These are phyloP conservation scores for Byasa hedistus DNA, from an alignment of 2,888 invertebrate genomes.

Conservation along the genomic window DNA sequence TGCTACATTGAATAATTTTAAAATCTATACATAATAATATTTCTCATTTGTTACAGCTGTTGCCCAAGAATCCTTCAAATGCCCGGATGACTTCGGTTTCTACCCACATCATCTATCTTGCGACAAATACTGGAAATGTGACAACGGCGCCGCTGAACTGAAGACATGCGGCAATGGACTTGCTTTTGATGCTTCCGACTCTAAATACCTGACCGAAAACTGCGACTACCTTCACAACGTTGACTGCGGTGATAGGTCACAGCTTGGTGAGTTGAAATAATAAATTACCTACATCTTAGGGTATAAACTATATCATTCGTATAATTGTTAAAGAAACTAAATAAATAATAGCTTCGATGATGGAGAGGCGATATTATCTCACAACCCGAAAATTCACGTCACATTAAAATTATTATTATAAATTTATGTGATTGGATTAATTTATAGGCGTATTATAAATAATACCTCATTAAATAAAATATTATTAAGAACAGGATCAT, in stretches of 20 bases:
- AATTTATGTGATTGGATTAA: too few relatives aligned
- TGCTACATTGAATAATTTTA: not conserved
- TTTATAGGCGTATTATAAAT: too few relatives aligned
- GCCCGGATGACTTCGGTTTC: conserved; percentile 96
- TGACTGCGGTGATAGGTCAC: conserved; percentile 92
- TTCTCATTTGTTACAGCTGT: conserved; percentile 77
- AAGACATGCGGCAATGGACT: conserved; percentile 97
- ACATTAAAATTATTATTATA: too few relatives aligned
- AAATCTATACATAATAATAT: not conserved
- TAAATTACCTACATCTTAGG: not conserved
- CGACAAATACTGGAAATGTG: conserved; percentile 98
- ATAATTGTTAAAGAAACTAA: too few relatives aligned
- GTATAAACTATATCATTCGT: too few relatives aligned
- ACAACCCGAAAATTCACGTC: too few relatives aligned
- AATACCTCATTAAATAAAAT: not conserved
- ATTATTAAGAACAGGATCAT: not conserved
- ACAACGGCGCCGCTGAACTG: conserved; percentile 91
- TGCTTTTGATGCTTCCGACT: conserved; percentile 93
- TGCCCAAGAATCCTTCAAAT: conserved; percentile 93
- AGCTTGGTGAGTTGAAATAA: conserved; percentile 83
- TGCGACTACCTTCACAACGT: conserved; percentile 97
- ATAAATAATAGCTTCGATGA: too few relatives aligned
- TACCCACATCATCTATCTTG: conserved; percentile 94
- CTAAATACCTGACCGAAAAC: conserved; percentile 95
- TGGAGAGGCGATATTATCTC: too few relatives aligned